These are phyloP conservation scores for rat (Rattus norvegicus) DNA, from an alignment of 2,113 vertebrate species.

Conservation along the genomic window GRCr8 NC_086024.1:116464501-116465000, in stretches of 20 bases:
- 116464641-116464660: background rate
- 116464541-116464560: background rate
- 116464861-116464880: slow-evolving; percentile 32
- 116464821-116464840: background rate
- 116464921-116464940: background rate
- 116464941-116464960: slow-evolving; percentile 13
- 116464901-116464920: slow-evolving; percentile 50
- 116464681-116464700: background rate
- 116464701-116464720: background rate
- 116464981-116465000: background rate
- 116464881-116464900: slow-evolving; percentile 9
- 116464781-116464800: background rate
- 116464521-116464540: background rate
- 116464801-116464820: background rate
- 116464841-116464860: background rate
- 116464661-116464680: too few relatives aligned
- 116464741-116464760: background rate
- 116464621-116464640: background rate
- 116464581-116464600: background rate
- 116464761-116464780: background rate
- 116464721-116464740: background rate
- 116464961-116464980: background rate
- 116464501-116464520: background rate
- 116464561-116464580: slow-evolving; percentile 10
- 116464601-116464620: background rate